A percentile compares a stretch with the other conserved stretches of the same genome.
These are phyloP conservation scores for Prunella strophiata DNA, from an alignment of 2,797 vertebrate genomes.

Conservation along the genomic window DNA sequence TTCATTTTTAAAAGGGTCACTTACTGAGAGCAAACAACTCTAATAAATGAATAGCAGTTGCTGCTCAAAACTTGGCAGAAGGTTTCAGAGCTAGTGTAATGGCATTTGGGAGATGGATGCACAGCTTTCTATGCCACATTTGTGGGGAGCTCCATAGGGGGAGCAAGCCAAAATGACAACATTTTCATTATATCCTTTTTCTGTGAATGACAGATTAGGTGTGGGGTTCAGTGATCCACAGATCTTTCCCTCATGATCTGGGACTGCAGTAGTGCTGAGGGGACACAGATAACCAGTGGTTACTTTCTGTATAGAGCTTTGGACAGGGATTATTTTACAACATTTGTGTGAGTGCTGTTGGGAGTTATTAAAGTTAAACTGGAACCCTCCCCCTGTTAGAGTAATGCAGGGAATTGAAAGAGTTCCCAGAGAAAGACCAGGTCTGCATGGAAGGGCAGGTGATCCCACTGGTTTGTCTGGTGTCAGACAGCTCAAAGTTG, in stretches of 20 bases:
- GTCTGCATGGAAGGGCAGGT: background rate
- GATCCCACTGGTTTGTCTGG: fast-evolving
- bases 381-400: background rate
- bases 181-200: background rate
- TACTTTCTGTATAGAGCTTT: background rate
- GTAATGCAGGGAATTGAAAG: background rate
- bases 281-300: background rate
- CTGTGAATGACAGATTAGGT: background rate
- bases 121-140: background rate
- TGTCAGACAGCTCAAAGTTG: fast-evolving
- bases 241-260: background rate
- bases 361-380: background rate
- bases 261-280: background rate
- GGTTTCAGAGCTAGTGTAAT: background rate
- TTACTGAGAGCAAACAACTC: background rate
- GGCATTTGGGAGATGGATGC: background rate
- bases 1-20: background rate
- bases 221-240: background rate
- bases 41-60: background rate
- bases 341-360: background rate
- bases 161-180: background rate
- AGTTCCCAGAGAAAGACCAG: background rate
- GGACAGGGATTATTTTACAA: background rate
- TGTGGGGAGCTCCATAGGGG: background rate
- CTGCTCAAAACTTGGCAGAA: background rate